Evolutionary conservation across 2,113 vertebrate species (phyloP).

Genomic region (Phaethon lepturus): DNA sequence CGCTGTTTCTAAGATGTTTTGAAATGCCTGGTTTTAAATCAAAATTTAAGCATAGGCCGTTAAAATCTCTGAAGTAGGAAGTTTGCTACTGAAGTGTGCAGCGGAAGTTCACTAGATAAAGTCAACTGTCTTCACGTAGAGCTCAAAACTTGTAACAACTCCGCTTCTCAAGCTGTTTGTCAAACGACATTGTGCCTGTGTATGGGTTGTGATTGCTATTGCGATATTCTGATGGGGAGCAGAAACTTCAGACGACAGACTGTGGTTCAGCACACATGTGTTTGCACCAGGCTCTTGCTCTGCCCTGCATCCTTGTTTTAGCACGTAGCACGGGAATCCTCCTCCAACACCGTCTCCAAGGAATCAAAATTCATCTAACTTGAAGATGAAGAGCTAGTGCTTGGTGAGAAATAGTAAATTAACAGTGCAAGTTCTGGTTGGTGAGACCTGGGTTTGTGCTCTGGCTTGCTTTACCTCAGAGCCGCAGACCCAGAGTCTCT

Average conservation of each 20-base stretch:
- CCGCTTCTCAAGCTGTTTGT: background rate
- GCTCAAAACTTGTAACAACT: background rate
- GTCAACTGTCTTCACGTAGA: background rate
- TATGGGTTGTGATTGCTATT: background rate
- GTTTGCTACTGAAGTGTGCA: background rate
- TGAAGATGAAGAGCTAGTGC: background rate
- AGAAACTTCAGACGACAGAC: background rate
- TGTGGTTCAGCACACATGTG: background rate
- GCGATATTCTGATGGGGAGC: background rate
- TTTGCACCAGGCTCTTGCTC: background rate
- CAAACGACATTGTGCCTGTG: fast-evolving
- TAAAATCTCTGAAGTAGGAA: background rate
- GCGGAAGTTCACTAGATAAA: background rate
- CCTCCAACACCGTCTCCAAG: background rate
- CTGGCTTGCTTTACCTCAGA: background rate
- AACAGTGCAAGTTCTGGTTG: background rate
- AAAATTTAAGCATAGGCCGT: background rate
- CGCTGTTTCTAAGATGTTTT: background rate
- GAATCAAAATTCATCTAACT: background rate
- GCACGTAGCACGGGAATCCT: background rate
- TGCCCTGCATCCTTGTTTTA: background rate
- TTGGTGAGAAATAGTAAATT: background rate
- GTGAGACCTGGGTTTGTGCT: background rate
- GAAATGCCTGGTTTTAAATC: background rate
- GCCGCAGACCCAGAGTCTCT: background rate